Conservation (phyloP, 64 coral and sea anemone species). For the Pocillopora damicornis region DNA sequence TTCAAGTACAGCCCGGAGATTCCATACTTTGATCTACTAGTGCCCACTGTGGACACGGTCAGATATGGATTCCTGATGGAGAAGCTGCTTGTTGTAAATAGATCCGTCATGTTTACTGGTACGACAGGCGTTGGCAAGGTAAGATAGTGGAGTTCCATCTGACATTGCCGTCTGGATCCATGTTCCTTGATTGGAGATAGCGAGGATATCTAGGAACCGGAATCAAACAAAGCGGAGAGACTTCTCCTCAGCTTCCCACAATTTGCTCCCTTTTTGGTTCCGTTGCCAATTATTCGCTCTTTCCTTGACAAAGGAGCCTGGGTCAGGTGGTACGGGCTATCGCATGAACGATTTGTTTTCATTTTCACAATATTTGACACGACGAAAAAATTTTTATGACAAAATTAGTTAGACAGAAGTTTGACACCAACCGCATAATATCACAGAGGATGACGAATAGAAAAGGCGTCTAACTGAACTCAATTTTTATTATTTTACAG, state of each 20-base stretch:
- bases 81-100: slow-evolving; percentile 80
- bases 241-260: too few relatives aligned
- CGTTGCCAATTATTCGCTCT: neutral
- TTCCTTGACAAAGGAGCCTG: neutral
- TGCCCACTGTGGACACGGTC: slow-evolving; percentile 95
- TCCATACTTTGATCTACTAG: slow-evolving; percentile 95
- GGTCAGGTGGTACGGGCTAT: too few relatives aligned
- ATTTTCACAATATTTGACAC: too few relatives aligned
- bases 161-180: neutral
- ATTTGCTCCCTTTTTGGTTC: too few relatives aligned
- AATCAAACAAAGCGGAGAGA: neutral
- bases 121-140: slow-evolving; percentile 99
- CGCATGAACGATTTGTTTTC: too few relatives aligned
- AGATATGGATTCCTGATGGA: slow-evolving; percentile 95
- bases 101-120: slow-evolving; percentile 94
- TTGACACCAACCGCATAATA: too few relatives aligned
- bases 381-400: too few relatives aligned
- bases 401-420: too few relatives aligned
- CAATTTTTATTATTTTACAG: slow-evolving; percentile 32
- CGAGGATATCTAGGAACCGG: neutral
- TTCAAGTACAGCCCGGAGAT: slow-evolving; percentile 83
- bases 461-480: neutral
- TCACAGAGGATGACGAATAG: too few relatives aligned
- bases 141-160: neutral
- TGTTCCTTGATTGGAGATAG: neutral